Evolutionary conservation across 2,113 vertebrate genomes (phyloP).

Genomic region (Neogale vison): DNA sequence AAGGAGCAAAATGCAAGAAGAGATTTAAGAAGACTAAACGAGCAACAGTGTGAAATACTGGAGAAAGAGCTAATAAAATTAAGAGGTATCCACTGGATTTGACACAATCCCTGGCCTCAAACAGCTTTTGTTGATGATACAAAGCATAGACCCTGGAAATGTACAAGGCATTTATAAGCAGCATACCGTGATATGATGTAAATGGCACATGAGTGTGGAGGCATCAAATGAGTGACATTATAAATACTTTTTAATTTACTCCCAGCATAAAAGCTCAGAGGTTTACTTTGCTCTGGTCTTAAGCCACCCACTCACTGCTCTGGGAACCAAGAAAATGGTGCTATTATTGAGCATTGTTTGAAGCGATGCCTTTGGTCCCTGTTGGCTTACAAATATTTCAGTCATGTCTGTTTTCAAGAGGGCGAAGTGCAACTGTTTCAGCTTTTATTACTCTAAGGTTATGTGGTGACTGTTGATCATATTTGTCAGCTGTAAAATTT

Average conservation of each 20-base stretch:
- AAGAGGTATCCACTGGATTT: background rate
- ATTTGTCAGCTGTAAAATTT: constrained; percentile 64
- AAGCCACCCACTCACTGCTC: constrained; percentile 5
- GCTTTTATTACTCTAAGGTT: constrained; percentile 47
- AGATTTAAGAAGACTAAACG: background rate
- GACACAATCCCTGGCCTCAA: background rate
- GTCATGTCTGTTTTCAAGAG: constrained; percentile 27
- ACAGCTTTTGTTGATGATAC: background rate
- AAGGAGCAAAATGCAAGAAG: background rate
- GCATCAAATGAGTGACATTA: constrained; percentile 6
- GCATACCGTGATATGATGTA: background rate
- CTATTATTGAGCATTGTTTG: background rate
- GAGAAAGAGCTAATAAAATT: background rate
- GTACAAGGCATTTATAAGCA: background rate
- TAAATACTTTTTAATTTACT: constrained; percentile 57
- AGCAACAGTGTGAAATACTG: background rate
- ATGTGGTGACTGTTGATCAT: constrained; percentile 29
- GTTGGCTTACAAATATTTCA: constrained; percentile 42
- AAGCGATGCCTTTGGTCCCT: background rate
- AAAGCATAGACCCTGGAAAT: constrained; percentile 14
- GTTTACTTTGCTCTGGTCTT: constrained; percentile 34
- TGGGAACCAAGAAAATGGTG: background rate
- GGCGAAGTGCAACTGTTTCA: background rate
- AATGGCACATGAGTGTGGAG: background rate
- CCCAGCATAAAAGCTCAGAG: constrained; percentile 37